Evolutionary conservation across 2,113 vertebrate species (phyloP), one percentile per base, ranked within the genome.

Genomic region (Ceyx cyanopectus): DNA sequence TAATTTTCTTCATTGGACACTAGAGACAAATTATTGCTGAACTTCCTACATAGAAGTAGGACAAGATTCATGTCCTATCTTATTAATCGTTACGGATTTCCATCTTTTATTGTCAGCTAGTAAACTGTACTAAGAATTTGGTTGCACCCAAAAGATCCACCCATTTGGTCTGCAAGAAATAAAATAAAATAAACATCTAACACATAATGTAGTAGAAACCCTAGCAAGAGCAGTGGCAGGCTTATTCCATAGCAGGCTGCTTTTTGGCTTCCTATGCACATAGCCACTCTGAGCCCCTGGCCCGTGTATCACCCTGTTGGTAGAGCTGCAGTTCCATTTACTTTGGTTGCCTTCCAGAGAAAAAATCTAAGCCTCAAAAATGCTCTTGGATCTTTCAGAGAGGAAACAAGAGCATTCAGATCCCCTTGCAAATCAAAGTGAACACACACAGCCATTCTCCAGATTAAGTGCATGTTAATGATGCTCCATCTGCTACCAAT

Each of bases 331-430:
- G 43, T 41, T 91, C 75, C 56, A 9, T 70, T 87, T 66, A 34
- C 67, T 91, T 95, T 91, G 81, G 67, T 87, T 81, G 45, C 72
- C 56, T 89, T 94, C 84, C 89, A 92, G 79, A 85, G 63, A 77
- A 77, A 77, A 46, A 89, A 83, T 26, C 34, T 27, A 56, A 91
- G 67, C 70, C 77, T 87, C 60, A 63, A 34, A 92, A 92, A 89
- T 7, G 72, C 54, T 81, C 67, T 54, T 60, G 81, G 60, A 58
- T 69, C 67, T 27, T 87, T 85, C 58, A 66, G 27, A 11, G 66
- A 37, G 58, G 50, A 79, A 91, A 78, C 9, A 61, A 34, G 78
- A 79, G 62, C 3, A 2, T 46, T 87, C 41, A 76, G 41, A 68
- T 61, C 21, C 29, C 37, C 19, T 24, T 77, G 79, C 40, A 91